Percentiles rank a stretch among this genome's conserved stretches.
These are phyloP conservation scores for Heliocidaris tuberculata DNA, from an alignment of 35 echinoderm and acorn worm species.

Conservation along the genomic window DNA sequence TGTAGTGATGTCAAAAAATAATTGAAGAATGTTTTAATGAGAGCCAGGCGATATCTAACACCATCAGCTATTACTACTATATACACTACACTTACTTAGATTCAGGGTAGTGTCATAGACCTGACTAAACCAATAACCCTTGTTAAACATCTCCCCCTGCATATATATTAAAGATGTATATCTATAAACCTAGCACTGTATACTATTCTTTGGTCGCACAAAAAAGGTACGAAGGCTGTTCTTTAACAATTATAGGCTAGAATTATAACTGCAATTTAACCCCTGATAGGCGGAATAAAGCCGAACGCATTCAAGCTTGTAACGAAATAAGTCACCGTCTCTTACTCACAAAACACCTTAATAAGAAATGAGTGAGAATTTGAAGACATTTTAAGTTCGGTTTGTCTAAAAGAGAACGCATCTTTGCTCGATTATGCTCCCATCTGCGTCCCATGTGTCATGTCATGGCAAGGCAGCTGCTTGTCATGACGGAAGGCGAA, in stretches of 20 bases:
- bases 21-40: too few relatives aligned
- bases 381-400: neutral
- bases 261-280: neutral
- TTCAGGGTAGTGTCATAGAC: too few relatives aligned
- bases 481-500: neutral
- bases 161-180: neutral
- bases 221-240: neutral
- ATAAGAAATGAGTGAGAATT: neutral
- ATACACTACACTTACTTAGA: too few relatives aligned
- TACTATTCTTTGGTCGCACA: neutral
- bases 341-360: neutral
- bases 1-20: too few relatives aligned
- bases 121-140: too few relatives aligned
- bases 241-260: neutral
- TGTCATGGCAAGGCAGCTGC: neutral
- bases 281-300: neutral
- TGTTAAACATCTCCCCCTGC: neutral
- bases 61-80: too few relatives aligned
- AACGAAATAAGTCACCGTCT: neutral
- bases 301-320: neutral
- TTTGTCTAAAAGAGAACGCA: neutral
- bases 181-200: neutral
- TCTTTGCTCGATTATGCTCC: neutral
- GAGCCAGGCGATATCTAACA: too few relatives aligned
- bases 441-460: slow-evolving; percentile 8